Conservation (phyloP, 2,113 vertebrate species). For the Channa argus region DNA sequence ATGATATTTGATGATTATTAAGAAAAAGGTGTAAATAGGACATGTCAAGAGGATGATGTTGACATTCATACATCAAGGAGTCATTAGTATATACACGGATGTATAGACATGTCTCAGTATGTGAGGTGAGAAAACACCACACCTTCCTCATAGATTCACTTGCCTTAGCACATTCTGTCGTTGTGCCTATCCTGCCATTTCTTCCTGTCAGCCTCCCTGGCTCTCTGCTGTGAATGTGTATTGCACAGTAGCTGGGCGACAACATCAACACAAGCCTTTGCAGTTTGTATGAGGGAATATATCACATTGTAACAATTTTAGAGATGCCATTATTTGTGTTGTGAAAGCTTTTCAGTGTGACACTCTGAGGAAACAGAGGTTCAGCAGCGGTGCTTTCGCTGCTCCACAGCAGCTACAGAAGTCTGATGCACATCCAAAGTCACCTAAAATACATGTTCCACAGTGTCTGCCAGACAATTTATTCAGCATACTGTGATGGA, state of each 20-base stretch:
- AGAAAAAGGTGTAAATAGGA: no score
- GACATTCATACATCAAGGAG: not conserved
- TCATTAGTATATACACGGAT: not conserved
- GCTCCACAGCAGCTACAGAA: not conserved
- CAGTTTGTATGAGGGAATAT: constrained; percentile 16
- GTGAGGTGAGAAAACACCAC: not conserved
- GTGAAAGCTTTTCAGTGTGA: constrained; percentile 1
- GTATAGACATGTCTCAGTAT: not conserved
- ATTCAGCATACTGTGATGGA: not conserved
- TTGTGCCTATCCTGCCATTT: not conserved
- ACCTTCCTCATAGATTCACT: constrained; percentile 6
- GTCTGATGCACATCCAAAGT: not conserved
- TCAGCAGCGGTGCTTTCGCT: not conserved
- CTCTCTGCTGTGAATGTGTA: not conserved
- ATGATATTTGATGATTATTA: no score
- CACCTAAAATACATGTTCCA: constrained; percentile 1
- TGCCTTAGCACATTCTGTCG: constrained; percentile 13
- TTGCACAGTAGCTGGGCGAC: not conserved
- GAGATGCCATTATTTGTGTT: constrained; percentile 6
- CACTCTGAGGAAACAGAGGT: not conserved
- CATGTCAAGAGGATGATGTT: not conserved
- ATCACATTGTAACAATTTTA: constrained; percentile 11
- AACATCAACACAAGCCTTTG: constrained; percentile 1
- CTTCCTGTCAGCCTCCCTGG: constrained; percentile 2
- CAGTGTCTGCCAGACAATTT: not conserved